A percentile compares a stretch with the other conserved stretches of the same genome.
These are phyloP conservation scores for Drosophila sturtevanti DNA, from an alignment of 1,140 invertebrate genomes.

Conservation along the genomic window DNA sequence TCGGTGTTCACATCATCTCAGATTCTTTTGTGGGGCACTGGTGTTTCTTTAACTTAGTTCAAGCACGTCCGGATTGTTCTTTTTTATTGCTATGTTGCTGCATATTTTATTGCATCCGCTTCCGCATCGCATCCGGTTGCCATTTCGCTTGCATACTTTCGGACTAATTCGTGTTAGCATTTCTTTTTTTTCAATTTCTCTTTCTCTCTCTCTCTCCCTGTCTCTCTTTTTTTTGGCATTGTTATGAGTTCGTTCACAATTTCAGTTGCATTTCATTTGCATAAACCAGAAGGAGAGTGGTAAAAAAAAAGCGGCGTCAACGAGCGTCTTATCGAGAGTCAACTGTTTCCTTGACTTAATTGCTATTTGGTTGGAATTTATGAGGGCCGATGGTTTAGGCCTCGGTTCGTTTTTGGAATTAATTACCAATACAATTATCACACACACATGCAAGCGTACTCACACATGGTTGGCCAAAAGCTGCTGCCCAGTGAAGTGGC, in stretches of 20 bases:
- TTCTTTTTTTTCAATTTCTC: conserved; percentile 5
- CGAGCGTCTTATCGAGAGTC: conserved; percentile 54
- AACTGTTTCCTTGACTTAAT: conserved; percentile 65
- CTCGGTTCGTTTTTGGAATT: conserved; percentile 31
- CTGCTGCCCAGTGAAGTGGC: conserved; percentile 38
- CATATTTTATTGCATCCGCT: conserved; percentile 71
- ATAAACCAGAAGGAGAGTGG: conserved; percentile 29
- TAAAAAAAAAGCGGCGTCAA: conserved; percentile 25
- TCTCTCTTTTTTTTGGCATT: conserved; percentile 9
- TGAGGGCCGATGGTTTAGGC: conserved; percentile 44
- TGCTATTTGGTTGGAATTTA: conserved; percentile 57
- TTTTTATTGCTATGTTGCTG: conserved; percentile 58
- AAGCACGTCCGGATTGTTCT: conserved; percentile 36
- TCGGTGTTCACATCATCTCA: not conserved
- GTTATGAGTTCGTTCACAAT: conserved; percentile 22
- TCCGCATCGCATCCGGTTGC: conserved; percentile 64
- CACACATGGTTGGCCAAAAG: conserved; percentile 1
- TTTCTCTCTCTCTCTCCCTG: conserved; percentile 30
- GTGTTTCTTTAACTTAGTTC: conserved; percentile 5
- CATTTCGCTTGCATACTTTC: conserved; percentile 60
- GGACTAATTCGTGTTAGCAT: conserved; percentile 71
- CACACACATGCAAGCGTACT: not conserved
- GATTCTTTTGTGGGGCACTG: not conserved
- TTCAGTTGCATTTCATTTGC: conserved; percentile 58
- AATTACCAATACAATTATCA: conserved; percentile 62